These are phyloP conservation scores for Dreissena rostriformis DNA, from an alignment of 1,140 invertebrate species.

Conservation along the genomic window DNA sequence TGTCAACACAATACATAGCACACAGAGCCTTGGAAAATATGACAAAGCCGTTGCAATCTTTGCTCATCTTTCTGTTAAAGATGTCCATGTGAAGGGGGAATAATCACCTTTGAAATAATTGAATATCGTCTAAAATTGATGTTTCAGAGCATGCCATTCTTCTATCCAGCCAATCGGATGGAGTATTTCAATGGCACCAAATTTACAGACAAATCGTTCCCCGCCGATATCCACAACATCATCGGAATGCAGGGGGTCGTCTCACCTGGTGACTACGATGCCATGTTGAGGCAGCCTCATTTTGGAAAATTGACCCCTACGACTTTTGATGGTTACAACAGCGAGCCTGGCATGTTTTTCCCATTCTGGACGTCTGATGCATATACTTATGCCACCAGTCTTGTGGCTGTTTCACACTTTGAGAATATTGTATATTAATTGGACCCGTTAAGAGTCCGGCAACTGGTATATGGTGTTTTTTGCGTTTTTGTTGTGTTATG, in stretches of 20 bases:
- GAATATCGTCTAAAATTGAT: not conserved
- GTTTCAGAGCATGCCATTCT: constrained; percentile 64
- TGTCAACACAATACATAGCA: too few species aligned
- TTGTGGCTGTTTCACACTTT: constrained; percentile 68
- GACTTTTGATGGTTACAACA: constrained; percentile 72
- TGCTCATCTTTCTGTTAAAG: too few species aligned
- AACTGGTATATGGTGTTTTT: too few species aligned
- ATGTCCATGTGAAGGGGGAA: not conserved
- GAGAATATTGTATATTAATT: constrained; percentile 58
- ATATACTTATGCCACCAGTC: constrained; percentile 70
- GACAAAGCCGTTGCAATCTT: too few species aligned
- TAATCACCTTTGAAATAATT: not conserved
- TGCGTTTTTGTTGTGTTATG: too few species aligned
- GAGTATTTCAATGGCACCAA: constrained; percentile 69
- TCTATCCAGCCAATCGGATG: constrained; percentile 66
- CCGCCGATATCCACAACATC: constrained; percentile 39
- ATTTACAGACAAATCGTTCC: constrained; percentile 40
- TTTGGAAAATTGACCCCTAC: constrained; percentile 68
- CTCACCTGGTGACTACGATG: constrained; percentile 57
- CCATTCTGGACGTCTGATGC: constrained; percentile 73
- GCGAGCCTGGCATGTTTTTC: constrained; percentile 54
- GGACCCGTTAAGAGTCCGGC: too few species aligned
- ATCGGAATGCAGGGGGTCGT: constrained; percentile 66
- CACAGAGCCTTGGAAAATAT: too few species aligned
- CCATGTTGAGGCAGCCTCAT: constrained; percentile 64